Evolutionary conservation across 2,888 invertebrate genomes (phyloP).

Genomic region (Tenodera sinensis): DNA sequence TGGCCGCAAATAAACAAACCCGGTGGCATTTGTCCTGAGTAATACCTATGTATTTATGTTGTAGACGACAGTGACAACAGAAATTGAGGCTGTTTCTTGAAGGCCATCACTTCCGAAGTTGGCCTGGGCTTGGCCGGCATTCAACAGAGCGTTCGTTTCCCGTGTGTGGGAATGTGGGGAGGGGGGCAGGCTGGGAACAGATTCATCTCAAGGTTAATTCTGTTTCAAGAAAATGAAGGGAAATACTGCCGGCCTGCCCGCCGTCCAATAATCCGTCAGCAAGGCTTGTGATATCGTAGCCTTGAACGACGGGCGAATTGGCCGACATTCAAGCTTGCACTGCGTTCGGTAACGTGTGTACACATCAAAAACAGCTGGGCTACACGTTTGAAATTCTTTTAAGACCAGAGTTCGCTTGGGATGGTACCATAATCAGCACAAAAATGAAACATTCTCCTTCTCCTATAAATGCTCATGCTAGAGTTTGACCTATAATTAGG

Average conservation of each 20-base stretch:
- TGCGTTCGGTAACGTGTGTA: background rate
- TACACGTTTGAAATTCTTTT: too few species aligned
- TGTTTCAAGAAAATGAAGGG: background rate
- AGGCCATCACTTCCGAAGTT: background rate
- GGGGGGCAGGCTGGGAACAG: background rate
- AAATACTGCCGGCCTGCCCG: background rate
- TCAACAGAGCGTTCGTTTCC: background rate
- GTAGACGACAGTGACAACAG: too few species aligned
- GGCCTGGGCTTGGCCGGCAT: background rate
- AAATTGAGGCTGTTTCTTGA: background rate
- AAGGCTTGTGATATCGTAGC: background rate
- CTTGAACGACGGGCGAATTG: background rate
- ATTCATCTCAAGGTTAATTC: background rate
- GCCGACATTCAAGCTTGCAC: background rate
- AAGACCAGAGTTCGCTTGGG: too few species aligned
- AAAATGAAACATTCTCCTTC: too few species aligned
- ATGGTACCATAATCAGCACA: too few species aligned
- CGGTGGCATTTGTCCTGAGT: too few species aligned
- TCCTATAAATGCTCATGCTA: too few species aligned
- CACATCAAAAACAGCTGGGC: background rate
- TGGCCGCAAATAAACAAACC: too few species aligned
- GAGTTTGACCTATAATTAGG: too few species aligned
- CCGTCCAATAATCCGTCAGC: background rate
- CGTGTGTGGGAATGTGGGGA: background rate
- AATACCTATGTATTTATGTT: too few species aligned